A percentile compares a stretch with the other conserved stretches of the same genome.
These are phyloP conservation scores for Grammomys surdaster DNA, from an alignment of 2,113 vertebrate species.

Conservation along the genomic window DNA sequence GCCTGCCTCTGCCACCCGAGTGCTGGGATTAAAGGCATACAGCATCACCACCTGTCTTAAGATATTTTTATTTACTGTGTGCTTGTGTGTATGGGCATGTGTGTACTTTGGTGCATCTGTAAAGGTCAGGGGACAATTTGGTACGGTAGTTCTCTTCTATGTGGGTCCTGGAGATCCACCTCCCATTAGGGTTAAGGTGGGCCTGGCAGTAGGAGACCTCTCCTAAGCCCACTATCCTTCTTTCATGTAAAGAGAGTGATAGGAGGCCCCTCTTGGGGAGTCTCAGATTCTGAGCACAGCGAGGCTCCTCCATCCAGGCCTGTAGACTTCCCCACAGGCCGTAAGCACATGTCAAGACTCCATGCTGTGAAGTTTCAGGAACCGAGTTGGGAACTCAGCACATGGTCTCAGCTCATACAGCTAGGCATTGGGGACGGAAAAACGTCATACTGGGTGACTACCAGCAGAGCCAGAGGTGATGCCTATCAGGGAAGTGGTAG, in stretches of 20 bases:
- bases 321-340: not conserved
- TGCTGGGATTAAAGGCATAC: not conserved
- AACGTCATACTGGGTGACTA: not conserved
- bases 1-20: not conserved
- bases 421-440: not conserved
- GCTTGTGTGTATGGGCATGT: not conserved
- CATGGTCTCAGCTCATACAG: not conserved
- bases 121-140: not conserved
- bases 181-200: not conserved
- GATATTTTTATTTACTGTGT: not conserved
- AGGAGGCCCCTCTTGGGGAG: not conserved
- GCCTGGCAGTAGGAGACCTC: not conserved
- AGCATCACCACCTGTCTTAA: not conserved
- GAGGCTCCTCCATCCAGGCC: accelerated
- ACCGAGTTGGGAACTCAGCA: not conserved
- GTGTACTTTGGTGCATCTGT: not conserved
- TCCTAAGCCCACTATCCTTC: not conserved
- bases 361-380: not conserved
- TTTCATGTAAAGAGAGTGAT: not conserved
- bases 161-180: not conserved
- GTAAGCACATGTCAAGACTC: no score
- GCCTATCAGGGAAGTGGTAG: not conserved
- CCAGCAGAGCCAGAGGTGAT: not conserved
- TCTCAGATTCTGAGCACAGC: no score
- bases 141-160: not conserved